Evolutionary conservation across 2,888 invertebrate species (phyloP).

Genomic region (Tetanocera ferruginea): DNA sequence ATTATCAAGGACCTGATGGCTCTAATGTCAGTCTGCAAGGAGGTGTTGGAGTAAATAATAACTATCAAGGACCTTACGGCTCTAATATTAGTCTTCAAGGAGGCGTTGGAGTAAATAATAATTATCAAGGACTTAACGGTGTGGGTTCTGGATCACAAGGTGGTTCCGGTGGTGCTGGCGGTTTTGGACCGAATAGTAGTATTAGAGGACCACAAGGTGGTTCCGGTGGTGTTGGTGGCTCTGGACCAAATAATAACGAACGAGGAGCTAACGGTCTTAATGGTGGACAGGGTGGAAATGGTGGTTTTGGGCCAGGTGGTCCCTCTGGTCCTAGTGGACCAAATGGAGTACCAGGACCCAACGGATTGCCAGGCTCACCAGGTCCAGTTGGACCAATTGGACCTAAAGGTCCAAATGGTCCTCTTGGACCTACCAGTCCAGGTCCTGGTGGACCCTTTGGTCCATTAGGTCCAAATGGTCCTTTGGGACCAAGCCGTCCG

Average conservation of each 20-base stretch:
- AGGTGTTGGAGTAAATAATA: conserved; percentile 35
- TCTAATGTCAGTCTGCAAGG: no score
- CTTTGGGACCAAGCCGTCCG: conserved; percentile 44
- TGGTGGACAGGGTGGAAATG: conserved; percentile 46
- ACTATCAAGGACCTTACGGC: conserved; percentile 4
- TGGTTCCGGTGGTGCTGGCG: conserved; percentile 43
- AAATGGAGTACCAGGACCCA: conserved; percentile 53
- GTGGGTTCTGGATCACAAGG: no score
- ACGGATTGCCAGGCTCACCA: conserved; percentile 61
- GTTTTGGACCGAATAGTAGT: conserved; percentile 46
- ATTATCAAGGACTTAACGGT: not conserved
- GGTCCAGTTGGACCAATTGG: conserved; percentile 53
- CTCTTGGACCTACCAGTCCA: conserved; percentile 50
- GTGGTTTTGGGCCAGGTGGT: conserved; percentile 47
- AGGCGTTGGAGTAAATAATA: conserved; percentile 39
- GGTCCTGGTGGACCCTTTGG: conserved; percentile 66
- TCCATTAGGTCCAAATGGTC: conserved; percentile 46
- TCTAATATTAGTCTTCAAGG: conserved; percentile 14
- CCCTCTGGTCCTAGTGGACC: conserved; percentile 41
- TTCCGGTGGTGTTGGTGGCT: conserved; percentile 42
- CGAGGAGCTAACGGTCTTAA: not conserved
- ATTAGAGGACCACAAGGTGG: conserved; percentile 48
- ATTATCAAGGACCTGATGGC: not conserved
- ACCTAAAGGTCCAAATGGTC: conserved; percentile 67
- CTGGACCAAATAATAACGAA: conserved; percentile 45